Evolutionary conservation across 2,113 vertebrate genomes (phyloP).

Genomic region (Neotoma lepida): DNA sequence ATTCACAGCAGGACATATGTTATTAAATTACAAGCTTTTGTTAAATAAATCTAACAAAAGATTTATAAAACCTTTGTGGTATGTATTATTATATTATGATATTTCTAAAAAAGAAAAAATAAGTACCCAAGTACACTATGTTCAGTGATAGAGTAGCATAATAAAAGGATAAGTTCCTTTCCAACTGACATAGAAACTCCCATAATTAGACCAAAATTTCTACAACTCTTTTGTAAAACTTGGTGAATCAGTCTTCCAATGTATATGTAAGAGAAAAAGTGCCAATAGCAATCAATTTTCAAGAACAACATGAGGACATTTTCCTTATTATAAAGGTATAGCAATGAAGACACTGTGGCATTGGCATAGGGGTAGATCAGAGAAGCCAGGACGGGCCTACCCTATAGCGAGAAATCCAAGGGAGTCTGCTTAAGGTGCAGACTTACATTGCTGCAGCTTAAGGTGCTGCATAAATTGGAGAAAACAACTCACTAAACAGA

Average conservation of each 20-base stretch:
- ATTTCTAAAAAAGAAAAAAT: not conserved
- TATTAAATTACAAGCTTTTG: conserved; percentile 28
- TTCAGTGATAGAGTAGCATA: not conserved
- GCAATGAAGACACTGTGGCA: not conserved
- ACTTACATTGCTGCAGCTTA: no score
- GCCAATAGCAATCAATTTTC: not conserved
- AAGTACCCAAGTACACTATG: not conserved
- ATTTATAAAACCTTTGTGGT: not conserved
- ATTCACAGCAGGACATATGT: not conserved
- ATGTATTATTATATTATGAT: not conserved
- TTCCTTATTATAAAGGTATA: not conserved
- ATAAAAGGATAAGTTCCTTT: not conserved
- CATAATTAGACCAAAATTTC: not conserved
- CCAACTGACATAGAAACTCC: not conserved
- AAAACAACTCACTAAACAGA: no score
- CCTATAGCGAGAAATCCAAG: no score
- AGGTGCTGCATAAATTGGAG: no score
- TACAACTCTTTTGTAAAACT: not conserved
- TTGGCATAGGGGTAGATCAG: not conserved
- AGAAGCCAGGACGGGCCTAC: conserved; percentile 16
- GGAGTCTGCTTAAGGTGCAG: no score
- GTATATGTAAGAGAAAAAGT: not conserved
- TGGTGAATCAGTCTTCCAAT: not conserved
- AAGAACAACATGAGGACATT: not conserved
- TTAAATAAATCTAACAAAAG: not conserved